These are phyloP conservation scores for Pipa parva DNA, from an alignment of 2,113 vertebrate species.

Conservation along the genomic window DNA sequence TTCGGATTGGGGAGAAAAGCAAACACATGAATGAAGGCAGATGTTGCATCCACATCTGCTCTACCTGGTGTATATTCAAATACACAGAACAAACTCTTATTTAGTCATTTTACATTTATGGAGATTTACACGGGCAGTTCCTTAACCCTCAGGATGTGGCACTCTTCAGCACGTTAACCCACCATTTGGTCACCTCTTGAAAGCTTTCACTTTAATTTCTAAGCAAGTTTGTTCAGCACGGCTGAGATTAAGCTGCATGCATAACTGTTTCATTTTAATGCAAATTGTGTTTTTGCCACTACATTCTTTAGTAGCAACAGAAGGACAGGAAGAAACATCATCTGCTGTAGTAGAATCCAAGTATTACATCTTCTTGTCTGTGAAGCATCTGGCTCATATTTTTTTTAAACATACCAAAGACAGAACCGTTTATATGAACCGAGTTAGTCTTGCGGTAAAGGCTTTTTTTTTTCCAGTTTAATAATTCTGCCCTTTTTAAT, in stretches of 20 bases:
- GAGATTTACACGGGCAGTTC: too few species aligned
- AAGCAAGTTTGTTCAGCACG: not conserved
- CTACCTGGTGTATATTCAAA: too few species aligned
- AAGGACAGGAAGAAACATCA: not conserved
- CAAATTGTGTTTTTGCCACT: not conserved
- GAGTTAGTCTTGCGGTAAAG: not conserved
- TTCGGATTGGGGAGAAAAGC: too few species aligned
- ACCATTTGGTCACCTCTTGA: too few species aligned
- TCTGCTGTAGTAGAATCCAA: not conserved
- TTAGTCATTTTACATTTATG: too few species aligned
- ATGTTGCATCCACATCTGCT: too few species aligned
- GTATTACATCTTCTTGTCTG: not conserved
- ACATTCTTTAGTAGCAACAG: not conserved
- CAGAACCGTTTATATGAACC: not conserved
- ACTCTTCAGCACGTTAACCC: too few species aligned
- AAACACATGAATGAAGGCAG: too few species aligned
- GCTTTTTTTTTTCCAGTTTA: too few species aligned
- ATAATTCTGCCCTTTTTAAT: too few species aligned
- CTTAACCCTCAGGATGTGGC: too few species aligned
- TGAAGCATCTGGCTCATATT: not conserved
- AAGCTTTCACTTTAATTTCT: not conserved
- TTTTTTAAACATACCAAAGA: not conserved
- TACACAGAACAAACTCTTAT: too few species aligned
- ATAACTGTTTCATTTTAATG: not conserved
- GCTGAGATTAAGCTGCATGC: not conserved